Percentiles rank a stretch among this genome's conserved stretches.
These are phyloP conservation scores for Myiopsitta monachus DNA, from an alignment of 2,113 vertebrate genomes.

Conservation along the genomic window DNA sequence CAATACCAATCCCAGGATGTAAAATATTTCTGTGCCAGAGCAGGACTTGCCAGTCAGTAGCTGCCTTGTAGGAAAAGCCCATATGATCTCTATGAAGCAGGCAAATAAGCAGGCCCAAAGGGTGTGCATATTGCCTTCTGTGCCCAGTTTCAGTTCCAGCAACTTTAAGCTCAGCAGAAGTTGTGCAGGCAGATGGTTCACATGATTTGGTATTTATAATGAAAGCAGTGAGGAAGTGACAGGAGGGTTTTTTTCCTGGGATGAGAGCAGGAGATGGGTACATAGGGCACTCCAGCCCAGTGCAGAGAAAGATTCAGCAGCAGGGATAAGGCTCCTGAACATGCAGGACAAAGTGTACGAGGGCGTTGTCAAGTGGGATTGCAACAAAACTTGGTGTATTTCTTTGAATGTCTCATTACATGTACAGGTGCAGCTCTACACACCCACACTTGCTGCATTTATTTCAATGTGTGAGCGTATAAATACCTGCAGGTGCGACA, in stretches of 20 bases:
- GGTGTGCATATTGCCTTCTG: not conserved
- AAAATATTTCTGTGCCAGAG: not conserved
- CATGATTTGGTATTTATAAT: not conserved
- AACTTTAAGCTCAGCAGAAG: not conserved
- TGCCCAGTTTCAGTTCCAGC: not conserved
- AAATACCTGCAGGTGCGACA: constrained; percentile 55
- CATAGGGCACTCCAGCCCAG: not conserved
- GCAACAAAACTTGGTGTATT: constrained; percentile 9
- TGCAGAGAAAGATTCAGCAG: not conserved
- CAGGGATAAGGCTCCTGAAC: not conserved
- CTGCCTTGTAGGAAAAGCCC: not conserved
- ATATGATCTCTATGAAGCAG: not conserved
- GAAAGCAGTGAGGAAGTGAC: not conserved
- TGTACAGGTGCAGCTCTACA: constrained; percentile 48
- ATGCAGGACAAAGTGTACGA: not conserved
- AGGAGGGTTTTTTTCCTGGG: not conserved
- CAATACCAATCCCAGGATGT: not conserved
- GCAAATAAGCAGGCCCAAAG: not conserved
- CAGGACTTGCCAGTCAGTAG: not conserved
- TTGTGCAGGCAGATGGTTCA: not conserved
- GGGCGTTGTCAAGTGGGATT: not conserved
- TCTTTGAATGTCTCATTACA: constrained; percentile 30
- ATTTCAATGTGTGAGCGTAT: constrained; percentile 35
- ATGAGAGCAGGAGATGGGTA: not conserved
- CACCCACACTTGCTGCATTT: constrained; percentile 16